These are phyloP conservation scores for Trichonephila clavata DNA, from an alignment of 1,140 invertebrate genomes.

Conservation along the genomic window DNA sequence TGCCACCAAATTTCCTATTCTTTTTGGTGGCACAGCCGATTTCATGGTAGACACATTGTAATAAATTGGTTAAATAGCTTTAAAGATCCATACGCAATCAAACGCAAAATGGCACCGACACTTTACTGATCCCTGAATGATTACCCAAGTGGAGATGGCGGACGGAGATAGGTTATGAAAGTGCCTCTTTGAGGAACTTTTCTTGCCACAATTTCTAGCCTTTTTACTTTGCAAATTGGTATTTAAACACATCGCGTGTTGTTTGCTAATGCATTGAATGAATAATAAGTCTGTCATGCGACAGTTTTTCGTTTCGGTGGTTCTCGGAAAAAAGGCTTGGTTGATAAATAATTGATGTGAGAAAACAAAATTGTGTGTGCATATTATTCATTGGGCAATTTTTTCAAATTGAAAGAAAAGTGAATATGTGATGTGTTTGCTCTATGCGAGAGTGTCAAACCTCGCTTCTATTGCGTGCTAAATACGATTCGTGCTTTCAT, in stretches of 20 bases:
- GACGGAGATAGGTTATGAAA: not conserved
- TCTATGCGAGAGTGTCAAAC: not conserved
- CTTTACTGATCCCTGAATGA: not conserved
- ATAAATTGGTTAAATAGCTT: constrained; percentile 38
- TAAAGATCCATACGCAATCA: not conserved
- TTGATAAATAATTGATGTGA: not conserved
- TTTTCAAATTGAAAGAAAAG: not conserved
- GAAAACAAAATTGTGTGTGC: not conserved
- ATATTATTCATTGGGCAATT: not conserved
- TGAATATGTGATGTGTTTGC: not conserved
- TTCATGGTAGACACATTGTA: constrained; percentile 12
- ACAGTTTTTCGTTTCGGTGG: not conserved
- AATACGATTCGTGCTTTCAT: not conserved
- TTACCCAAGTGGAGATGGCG: not conserved
- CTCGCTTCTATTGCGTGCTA: not conserved
- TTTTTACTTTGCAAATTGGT: not conserved
- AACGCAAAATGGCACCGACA: not conserved
- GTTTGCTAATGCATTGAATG: not conserved
- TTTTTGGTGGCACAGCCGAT: not conserved
- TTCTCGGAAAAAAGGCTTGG: not conserved
- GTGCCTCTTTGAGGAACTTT: not conserved
- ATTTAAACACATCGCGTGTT: not conserved
- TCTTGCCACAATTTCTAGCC: not conserved
- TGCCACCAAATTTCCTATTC: no score
- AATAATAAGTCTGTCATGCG: not conserved